Conservation (phyloP, 2,797 vertebrate species). For the Artibeus jamaicensis region DNA sequence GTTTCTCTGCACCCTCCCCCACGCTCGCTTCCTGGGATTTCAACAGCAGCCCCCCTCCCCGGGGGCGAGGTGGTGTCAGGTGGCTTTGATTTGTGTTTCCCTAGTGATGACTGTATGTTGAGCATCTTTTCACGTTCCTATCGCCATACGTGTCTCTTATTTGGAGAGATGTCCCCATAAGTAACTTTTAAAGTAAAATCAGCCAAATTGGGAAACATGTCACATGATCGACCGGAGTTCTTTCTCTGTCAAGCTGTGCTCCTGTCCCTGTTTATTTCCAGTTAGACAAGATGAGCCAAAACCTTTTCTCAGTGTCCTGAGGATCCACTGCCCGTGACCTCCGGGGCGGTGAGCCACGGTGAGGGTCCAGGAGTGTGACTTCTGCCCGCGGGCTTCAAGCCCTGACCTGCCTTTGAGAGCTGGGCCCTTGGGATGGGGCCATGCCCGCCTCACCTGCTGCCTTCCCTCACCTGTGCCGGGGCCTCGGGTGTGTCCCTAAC, state of each 20-base stretch:
- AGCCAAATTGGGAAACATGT: neutral
- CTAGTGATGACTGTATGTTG: neutral
- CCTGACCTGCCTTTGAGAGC: neutral
- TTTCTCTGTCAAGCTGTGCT: neutral
- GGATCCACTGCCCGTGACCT: neutral
- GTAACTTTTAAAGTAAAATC: neutral
- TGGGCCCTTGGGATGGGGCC: neutral
- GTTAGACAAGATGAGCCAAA: neutral
- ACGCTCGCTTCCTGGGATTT: neutral
- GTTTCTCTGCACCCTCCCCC: neutral
- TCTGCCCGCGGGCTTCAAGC: neutral
- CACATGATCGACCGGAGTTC: accelerated
- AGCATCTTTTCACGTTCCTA: neutral
- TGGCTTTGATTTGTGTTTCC: neutral
- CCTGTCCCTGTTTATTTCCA: neutral
- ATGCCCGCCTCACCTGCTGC: neutral
- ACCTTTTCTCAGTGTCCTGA: neutral
- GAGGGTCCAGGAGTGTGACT: neutral
- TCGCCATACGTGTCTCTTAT: neutral
- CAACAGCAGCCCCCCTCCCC: neutral
- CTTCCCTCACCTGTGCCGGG: neutral
- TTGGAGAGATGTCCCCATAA: neutral
- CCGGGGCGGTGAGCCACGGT: accelerated
- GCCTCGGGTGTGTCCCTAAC: no score
- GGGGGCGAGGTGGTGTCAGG: neutral